Base-by-base conservation (phyloP, 2,113 vertebrate species). In the Stigmatopora argus region DNA sequence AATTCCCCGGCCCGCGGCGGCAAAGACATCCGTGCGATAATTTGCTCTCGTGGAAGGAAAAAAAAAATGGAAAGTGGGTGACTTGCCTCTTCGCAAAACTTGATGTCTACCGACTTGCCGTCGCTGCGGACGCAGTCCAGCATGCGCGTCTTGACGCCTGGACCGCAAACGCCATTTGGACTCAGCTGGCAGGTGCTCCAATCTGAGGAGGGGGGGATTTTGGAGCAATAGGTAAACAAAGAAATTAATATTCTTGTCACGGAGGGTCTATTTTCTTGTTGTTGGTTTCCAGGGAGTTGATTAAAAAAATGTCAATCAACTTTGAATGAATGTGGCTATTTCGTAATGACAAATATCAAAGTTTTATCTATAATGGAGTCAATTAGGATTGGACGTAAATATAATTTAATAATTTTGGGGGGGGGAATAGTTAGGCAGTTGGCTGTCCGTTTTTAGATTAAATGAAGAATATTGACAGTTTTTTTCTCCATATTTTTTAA, bases 171-270 rank as follows among this genome's bases (percentile, higher is more conserved):
- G 3, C 95, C 95, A 70, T 90, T 97, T 45, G 94, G 92, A 5
- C 95, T 98, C 70, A 98, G 92, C 89, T 98, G 97, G 79, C 97
- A 99, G 0, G 97, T 99, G 75, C 97, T 99, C 97, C 97, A 99
- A 78, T 99, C 97, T 99, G 85, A 71, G n/a, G n/a, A n/a, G n/a
- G n/a, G n/a, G n/a, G n/a, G n/a, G n/a, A n/a, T n/a, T n/a, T n/a
- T n/a, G n/a, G n/a, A n/a, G n/a, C n/a, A 65, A 13, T 61, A 21
- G 61, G 45, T 34, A 46, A 55, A 14, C 23, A 71, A 62, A 18
- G 59, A 26, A 63, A 47, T 17, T 31, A 31, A 31, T 31, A 31
- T 31, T 31, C 26, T 31, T 31, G 26, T 31, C 26, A 31, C 3
- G 26, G 26, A 31, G 26, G 3, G 26, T 31, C 26, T 31, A 3